These are phyloP conservation scores for Macrosteles quadrilineatus DNA, from an alignment of 1,140 invertebrate genomes.

Conservation along the genomic window DNA sequence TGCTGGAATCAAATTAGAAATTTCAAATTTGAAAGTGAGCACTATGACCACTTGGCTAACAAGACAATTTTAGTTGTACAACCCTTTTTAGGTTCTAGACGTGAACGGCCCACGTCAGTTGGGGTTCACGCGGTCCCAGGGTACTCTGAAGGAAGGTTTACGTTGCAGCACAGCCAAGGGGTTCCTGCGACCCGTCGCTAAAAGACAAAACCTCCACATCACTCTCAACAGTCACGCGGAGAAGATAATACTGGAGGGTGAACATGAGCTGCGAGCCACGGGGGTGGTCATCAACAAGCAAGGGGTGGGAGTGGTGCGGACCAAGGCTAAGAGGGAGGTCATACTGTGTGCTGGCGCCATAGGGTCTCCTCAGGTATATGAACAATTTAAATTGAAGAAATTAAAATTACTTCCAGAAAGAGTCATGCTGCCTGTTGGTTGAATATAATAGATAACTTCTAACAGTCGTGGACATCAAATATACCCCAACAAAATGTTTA, in stretches of 20 bases:
- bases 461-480: too few relatives aligned
- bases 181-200: slow-evolving; percentile 77
- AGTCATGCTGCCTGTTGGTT: too few relatives aligned
- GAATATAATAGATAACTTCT: too few relatives aligned
- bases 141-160: slow-evolving; percentile 76
- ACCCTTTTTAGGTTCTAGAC: slow-evolving; percentile 63
- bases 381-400: not conserved
- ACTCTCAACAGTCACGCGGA: slow-evolving; percentile 64
- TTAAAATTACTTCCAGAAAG: too few relatives aligned
- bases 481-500: too few relatives aligned
- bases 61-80: too few relatives aligned
- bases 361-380: slow-evolving; percentile 63
- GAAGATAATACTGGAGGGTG: slow-evolving; percentile 62
- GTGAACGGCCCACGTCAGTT: slow-evolving; percentile 74
- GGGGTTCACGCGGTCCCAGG: slow-evolving; percentile 70
- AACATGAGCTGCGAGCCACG: slow-evolving; percentile 54
- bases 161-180: slow-evolving; percentile 62
- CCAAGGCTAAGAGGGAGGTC: slow-evolving; percentile 62
- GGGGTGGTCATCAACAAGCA: slow-evolving; percentile 64
- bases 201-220: slow-evolving; percentile 72
- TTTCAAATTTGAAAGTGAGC: too few relatives aligned
- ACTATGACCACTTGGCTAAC: too few relatives aligned
- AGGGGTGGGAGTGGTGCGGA: slow-evolving; percentile 39
- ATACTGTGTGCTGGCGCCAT: slow-evolving; percentile 72
- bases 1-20: too few relatives aligned